A percentile compares a stretch with the other conserved stretches of the same genome.
These are phyloP conservation scores for Corythornis leucogaster DNA, from an alignment of 2,797 vertebrate species.

Conservation along the genomic window DNA sequence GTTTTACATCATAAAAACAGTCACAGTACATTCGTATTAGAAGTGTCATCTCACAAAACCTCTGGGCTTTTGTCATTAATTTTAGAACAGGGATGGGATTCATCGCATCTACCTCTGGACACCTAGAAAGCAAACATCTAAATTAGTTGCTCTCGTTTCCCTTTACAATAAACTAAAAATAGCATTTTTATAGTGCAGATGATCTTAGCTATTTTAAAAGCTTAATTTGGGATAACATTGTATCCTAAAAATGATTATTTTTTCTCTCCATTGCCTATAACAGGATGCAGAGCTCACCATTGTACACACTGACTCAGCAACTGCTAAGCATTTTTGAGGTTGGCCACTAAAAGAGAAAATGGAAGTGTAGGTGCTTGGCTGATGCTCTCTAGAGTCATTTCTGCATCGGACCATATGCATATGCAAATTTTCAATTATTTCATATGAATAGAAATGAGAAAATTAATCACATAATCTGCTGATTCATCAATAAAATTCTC, in stretches of 20 bases:
- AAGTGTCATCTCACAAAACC: not conserved
- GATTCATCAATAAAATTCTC: not conserved
- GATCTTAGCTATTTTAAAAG: not conserved
- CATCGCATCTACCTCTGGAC: not conserved
- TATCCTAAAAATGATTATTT: not conserved
- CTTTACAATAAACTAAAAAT: not conserved
- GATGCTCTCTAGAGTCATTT: not conserved
- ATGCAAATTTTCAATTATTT: not conserved
- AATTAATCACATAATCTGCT: not conserved
- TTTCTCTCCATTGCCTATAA: not conserved
- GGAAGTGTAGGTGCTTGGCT: not conserved
- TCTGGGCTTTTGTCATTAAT: not conserved
- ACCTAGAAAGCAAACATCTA: not conserved
- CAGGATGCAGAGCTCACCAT: not conserved
- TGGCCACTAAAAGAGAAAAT: not conserved
- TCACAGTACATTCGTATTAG: not conserved
- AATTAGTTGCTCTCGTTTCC: not conserved
- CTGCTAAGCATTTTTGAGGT: not conserved
- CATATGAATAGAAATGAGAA: not conserved
- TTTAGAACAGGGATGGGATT: not conserved
- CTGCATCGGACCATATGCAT: not conserved
- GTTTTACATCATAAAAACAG: not conserved
- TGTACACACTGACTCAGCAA: not conserved
- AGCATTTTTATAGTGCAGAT: not conserved
- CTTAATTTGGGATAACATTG: not conserved